Evolutionary conservation across 2,113 vertebrate species (phyloP), one percentile per base, ranked within the genome.

Genomic region (Neopipo cinnamomea): DNA sequence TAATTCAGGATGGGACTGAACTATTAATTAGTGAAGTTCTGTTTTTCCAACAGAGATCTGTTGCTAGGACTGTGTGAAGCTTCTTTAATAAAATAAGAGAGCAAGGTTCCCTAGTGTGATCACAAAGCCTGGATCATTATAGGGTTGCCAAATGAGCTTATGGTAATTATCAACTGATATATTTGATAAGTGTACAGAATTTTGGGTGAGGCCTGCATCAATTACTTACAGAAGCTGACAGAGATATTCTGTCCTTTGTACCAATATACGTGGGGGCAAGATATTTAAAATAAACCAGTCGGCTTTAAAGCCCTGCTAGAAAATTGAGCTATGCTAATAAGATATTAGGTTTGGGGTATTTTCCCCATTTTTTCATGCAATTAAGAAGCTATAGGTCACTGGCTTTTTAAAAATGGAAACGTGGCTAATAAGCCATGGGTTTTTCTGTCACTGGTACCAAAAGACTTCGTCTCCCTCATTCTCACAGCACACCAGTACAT

Each of bases 1-100:
- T 62, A 79, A 91, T 90, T 89, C 4, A 5, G 35, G 71, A 56
- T 85, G 82, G 67, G 53, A 33, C 62, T 79, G 58, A 96, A 42
- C 89, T 95, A 67, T 85, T 96, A 95, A 96, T 96, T 95, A 96
- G 83, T 14, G 44, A 78, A 68, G 41, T 71, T 95, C 63, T 89
- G 66, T 77, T 95, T 66, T 79, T 91, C 78, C 89, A 91, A 11
- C 75, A 63, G 91, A 85, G 91, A 83, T 88, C 74, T 76, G 25
- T 79, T 79, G 74, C 15, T 89, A 79, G 78, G 79, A 31, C 74
- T 79, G 20, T 89, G 46, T 50, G 77, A 89, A 70, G 59, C 74
- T 91, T 21, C 93, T 94, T 94, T 88, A 93, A 88, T 95, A 91
- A 95, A 95, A 89, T 61, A 82, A 46, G 81, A 86, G 62, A 85